phyloP scores from a whole-genome alignment of 2,113 vertebrate genomes.

The Excalfactoria chinensis region DNA sequence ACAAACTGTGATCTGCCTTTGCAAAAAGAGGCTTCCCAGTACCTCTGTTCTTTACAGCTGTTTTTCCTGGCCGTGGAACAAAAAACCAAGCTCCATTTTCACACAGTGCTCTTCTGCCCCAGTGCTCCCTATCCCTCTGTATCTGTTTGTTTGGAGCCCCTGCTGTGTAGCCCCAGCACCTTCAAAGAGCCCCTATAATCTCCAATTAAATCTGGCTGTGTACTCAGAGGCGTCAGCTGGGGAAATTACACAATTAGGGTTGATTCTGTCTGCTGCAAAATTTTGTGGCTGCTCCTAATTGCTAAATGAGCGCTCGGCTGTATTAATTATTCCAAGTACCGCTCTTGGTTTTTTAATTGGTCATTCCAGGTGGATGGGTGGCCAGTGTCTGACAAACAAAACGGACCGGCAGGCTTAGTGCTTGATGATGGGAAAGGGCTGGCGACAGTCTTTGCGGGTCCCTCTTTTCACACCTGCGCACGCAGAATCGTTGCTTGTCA shows the following conservation, averaged over 20 bases:
- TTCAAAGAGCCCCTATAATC: slow-evolving; percentile 73
- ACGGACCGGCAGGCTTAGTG: neutral
- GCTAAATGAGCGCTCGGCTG: slow-evolving; percentile 49
- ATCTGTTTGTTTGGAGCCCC: slow-evolving; percentile 71
- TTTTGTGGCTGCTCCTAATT: slow-evolving; percentile 69
- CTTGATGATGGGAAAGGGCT: slow-evolving; percentile 51
- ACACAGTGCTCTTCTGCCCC: slow-evolving; percentile 47
- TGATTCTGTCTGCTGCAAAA: slow-evolving; percentile 68
- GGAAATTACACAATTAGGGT: slow-evolving; percentile 73
- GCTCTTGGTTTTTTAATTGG: slow-evolving; percentile 56
- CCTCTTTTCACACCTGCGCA: neutral
- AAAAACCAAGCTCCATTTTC: slow-evolving; percentile 68
- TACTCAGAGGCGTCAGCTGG: slow-evolving; percentile 58
- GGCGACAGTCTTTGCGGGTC: neutral
- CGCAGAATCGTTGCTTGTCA: neutral
- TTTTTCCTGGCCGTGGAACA: slow-evolving; percentile 64
- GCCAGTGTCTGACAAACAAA: slow-evolving; percentile 40
- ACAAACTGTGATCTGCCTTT: neutral
- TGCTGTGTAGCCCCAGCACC: slow-evolving; percentile 25
- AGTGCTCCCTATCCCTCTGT: slow-evolving; percentile 41
- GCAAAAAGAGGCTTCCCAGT: slow-evolving; percentile 33
- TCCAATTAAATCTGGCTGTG: slow-evolving; percentile 76
- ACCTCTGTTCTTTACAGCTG: slow-evolving; percentile 57
- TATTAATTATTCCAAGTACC: slow-evolving; percentile 68
- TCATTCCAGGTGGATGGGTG: slow-evolving; percentile 61